Conservation (phyloP, 1,140 invertebrate genomes). For the Andrena cerasifolii region DNA sequence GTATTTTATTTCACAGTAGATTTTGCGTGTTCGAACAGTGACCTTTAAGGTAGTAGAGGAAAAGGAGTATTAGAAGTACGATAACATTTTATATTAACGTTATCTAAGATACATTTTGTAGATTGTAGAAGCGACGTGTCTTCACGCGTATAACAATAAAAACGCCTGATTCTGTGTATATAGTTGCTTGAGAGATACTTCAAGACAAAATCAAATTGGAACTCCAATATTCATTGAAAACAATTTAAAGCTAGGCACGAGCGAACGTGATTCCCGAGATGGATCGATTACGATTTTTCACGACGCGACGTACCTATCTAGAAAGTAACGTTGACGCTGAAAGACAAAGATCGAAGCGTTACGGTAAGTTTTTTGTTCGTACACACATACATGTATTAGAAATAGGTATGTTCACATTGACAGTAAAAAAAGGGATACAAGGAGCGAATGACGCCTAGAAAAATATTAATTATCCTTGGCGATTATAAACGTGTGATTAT, state of each 20-base stretch:
- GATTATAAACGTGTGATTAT: slow-evolving; percentile 66
- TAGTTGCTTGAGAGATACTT: slow-evolving; percentile 43
- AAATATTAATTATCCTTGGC: slow-evolving; percentile 60
- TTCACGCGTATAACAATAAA: slow-evolving; percentile 32
- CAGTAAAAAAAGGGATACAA: not conserved
- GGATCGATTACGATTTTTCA: slow-evolving; percentile 28
- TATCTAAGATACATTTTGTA: slow-evolving; percentile 70
- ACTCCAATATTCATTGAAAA: slow-evolving; percentile 1
- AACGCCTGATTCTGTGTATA: slow-evolving; percentile 57
- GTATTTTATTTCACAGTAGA: slow-evolving; percentile 55
- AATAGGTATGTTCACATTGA: slow-evolving; percentile 1
- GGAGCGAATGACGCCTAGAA: slow-evolving; percentile 37
- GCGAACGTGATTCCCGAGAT: slow-evolving; percentile 24
- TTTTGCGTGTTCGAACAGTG: slow-evolving; percentile 25
- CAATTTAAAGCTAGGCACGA: slow-evolving; percentile 1
- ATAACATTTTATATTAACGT: slow-evolving; percentile 73
- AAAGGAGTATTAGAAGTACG: slow-evolving; percentile 62
- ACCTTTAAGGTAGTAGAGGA: slow-evolving; percentile 44
- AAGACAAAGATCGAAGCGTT: slow-evolving; percentile 14
- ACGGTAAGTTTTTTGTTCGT: slow-evolving; percentile 20
- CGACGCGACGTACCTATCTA: slow-evolving; percentile 56
- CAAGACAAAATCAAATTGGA: not conserved
- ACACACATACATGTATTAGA: slow-evolving; percentile 10
- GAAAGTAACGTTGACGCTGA: slow-evolving; percentile 29
- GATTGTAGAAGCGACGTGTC: slow-evolving; percentile 55